Conservation (phyloP, 2,888 invertebrate species). For the Acanthosepion esculentum region DNA sequence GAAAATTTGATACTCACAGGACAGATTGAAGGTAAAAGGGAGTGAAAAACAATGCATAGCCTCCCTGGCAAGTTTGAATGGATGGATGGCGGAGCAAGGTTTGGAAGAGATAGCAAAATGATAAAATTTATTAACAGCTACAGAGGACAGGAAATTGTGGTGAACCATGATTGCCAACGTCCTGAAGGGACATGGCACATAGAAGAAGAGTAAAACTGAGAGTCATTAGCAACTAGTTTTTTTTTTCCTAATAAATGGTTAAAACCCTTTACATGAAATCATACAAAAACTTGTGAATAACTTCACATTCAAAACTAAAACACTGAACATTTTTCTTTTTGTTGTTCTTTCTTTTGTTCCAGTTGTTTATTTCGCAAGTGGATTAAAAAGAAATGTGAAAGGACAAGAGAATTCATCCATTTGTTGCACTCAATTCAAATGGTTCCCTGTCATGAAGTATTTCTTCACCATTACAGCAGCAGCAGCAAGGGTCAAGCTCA, state of each 20-base stretch:
- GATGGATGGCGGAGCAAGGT: too few relatives aligned
- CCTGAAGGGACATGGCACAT: too few relatives aligned
- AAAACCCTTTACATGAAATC: not conserved
- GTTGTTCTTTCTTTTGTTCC: not conserved
- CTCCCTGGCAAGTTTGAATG: too few relatives aligned
- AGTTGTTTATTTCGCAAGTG: constrained; percentile 1
- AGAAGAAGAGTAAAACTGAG: too few relatives aligned
- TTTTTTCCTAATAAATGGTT: not conserved
- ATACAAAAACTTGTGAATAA: not conserved
- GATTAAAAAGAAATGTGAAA: not conserved
- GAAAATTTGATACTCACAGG: too few relatives aligned
- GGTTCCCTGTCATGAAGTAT: not conserved
- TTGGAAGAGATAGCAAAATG: too few relatives aligned
- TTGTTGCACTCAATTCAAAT: constrained; percentile 13
- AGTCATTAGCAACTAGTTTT: too few relatives aligned
- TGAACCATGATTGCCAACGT: too few relatives aligned
- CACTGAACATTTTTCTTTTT: not conserved
- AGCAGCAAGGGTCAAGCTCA: constrained; percentile 18
- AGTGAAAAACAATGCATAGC: too few relatives aligned
- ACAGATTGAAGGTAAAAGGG: too few relatives aligned
- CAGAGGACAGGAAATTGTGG: too few relatives aligned
- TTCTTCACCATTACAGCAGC: not conserved
- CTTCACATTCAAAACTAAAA: not conserved
- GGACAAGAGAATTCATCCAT: constrained; percentile 21
- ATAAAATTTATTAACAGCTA: too few relatives aligned